Evolutionary conservation across 2,888 invertebrate species (phyloP), one percentile per base, ranked within the genome.

Genomic region (Mesochorus sp.): DNA sequence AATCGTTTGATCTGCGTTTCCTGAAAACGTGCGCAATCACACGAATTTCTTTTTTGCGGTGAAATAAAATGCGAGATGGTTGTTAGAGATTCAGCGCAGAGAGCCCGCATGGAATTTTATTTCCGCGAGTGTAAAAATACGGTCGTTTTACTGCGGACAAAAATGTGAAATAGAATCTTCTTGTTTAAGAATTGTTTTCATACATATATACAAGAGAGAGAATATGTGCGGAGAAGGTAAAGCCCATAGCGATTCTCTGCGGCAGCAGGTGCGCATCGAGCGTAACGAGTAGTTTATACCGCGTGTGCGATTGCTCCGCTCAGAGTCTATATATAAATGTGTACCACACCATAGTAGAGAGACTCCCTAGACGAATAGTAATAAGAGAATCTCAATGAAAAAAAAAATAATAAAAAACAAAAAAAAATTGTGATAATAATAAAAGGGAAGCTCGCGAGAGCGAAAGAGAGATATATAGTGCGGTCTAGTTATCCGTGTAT

Each of bases 401-500:
- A 51, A 57, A 42, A 55, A 39, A 19, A 37, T 2, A 12, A 39
- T 14, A 10, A 12, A 53, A 5, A 31, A 3, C 10, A 34, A 37
- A 2, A n/a, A n/a, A n/a, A n/a, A n/a, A n/a, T n/a, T n/a, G n/a
- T n/a, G n/a, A n/a, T n/a, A 21, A 19, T n/a, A 5, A 4, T 34
- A 44, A 17, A 19, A 3, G 19, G 42, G 24, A 37, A 66, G 51
- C 5, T 34, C 10, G 42, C 17, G 37, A n/a, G 59, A 70, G 47
- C 2, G 39, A 21, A 37, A 37, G 21, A 53, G 70, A 53, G 61
- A 26, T 51, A 21, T 61, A 66, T 6, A 42, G 42, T 64, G 64
- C 64, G 66, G 74, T 78, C 78, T 78, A 78, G 78, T 78, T 74
- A 57, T 57, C 70, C 72, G 74, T 70, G 74, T 78, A 78, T 78